Percentiles rank a stretch among this genome's conserved stretches.
These are phyloP conservation scores for Prunella strophiata DNA, from an alignment of 2,797 vertebrate species.

Conservation along the genomic window DNA sequence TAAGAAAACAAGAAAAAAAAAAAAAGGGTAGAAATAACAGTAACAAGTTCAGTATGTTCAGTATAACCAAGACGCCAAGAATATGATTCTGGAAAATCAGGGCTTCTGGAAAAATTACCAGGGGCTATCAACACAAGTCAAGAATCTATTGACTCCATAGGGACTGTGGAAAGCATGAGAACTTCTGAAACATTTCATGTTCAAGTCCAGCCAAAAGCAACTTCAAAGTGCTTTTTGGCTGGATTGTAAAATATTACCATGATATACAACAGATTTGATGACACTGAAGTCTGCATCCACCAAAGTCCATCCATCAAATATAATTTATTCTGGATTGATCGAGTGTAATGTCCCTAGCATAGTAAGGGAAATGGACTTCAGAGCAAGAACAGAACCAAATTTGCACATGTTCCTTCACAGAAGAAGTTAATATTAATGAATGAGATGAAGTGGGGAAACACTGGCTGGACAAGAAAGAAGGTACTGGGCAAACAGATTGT, in stretches of 20 bases:
- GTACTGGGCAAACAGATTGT: not conserved
- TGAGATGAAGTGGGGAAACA: not conserved
- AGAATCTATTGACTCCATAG: not conserved
- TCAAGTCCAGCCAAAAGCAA: not conserved
- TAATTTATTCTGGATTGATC: not conserved
- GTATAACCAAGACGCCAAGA: not conserved
- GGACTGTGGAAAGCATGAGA: not conserved
- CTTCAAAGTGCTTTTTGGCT: not conserved
- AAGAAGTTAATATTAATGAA: not conserved
- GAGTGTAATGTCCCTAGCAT: not conserved
- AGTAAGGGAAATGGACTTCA: not conserved
- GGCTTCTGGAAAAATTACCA: not conserved
- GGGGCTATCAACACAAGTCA: not conserved
- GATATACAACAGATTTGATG: not conserved
- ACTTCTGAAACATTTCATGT: not conserved
- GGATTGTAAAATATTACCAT: not conserved
- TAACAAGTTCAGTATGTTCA: not conserved
- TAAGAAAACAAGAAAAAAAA: not conserved
- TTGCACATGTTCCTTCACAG: not conserved
- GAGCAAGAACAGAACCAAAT: not conserved
- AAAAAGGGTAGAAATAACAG: not conserved
- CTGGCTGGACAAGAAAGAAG: not conserved
- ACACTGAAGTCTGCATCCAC: not conserved
- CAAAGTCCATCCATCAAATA: not conserved
- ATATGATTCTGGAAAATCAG: not conserved